Percentiles rank a stretch among this genome's conserved stretches.
phyloP scores from a whole-genome alignment of 2,113 vertebrate species.

The cattle (Bos taurus) region ARS-UCD2.0 NC_037335.1:99505001-99505500 shows the following conservation, averaged over 20 bases:
- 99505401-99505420: neutral
- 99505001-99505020: neutral
- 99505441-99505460: neutral
- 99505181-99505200: slow-evolving; percentile 55
- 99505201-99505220: slow-evolving; percentile 46
- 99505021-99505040: neutral
- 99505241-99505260: neutral
- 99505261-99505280: neutral
- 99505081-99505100: neutral
- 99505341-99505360: neutral
- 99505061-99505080: neutral
- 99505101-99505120: neutral
- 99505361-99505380: neutral
- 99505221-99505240: slow-evolving; percentile 28
- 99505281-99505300: neutral
- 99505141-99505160: neutral
- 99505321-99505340: neutral
- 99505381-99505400: neutral
- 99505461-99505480: neutral
- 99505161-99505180: neutral
- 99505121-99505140: neutral
- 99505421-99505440: neutral
- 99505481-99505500: neutral
- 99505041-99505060: neutral
- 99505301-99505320: slow-evolving; percentile 34